These are phyloP conservation scores for Hiodon alosoides DNA, from an alignment of 2,113 vertebrate species.

Conservation along the genomic window DNA sequence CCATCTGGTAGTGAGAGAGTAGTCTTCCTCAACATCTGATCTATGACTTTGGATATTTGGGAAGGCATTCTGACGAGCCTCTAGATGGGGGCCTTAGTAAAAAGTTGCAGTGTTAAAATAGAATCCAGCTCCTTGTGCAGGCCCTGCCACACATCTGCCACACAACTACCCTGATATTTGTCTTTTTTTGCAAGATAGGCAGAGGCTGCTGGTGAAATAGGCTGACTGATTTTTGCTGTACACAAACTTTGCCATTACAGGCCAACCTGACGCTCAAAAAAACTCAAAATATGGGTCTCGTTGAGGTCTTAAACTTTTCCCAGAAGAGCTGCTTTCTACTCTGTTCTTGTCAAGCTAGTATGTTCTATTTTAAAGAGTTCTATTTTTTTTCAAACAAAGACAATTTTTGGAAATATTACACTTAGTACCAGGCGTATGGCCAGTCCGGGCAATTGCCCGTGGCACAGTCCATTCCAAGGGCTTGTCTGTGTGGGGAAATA, in stretches of 20 bases:
- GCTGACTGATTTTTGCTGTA: neutral
- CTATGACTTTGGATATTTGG: neutral
- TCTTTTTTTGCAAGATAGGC: neutral
- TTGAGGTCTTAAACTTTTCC: neutral
- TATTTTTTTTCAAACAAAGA: too few relatives aligned
- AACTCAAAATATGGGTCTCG: neutral
- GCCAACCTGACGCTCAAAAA: neutral
- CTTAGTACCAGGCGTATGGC: too few relatives aligned
- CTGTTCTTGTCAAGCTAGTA: neutral
- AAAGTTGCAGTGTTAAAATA: neutral
- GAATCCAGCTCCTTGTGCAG: neutral
- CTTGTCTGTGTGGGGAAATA: too few relatives aligned
- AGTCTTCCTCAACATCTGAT: neutral
- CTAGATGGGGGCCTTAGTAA: neutral
- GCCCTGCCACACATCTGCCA: neutral
- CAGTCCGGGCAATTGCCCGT: too few relatives aligned
- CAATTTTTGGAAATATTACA: too few relatives aligned
- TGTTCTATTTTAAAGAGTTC: neutral
- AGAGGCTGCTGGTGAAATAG: neutral
- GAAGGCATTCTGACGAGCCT: too few relatives aligned
- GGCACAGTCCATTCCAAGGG: too few relatives aligned
- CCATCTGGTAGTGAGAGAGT: constrained; percentile 6
- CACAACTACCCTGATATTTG: neutral
- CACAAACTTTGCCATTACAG: neutral
- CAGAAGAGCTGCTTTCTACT: neutral